Evolutionary conservation across 2,113 vertebrate species (phyloP).

Genomic region (Pica pica): DNA sequence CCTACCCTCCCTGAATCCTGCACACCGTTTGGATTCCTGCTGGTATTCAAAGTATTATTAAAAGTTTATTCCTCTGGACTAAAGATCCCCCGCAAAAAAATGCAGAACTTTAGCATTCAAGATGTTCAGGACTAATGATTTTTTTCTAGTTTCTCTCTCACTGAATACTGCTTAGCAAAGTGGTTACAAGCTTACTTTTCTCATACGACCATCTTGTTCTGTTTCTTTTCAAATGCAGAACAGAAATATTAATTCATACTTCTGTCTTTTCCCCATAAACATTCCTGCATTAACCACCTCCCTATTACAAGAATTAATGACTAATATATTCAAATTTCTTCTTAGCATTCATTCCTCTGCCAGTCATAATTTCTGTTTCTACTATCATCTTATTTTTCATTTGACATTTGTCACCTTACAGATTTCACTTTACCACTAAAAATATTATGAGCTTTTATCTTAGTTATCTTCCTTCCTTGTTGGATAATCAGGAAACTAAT

Average conservation of each 20-base stretch:
- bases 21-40: neutral
- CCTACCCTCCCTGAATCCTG: neutral
- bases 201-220: neutral
- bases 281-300: neutral
- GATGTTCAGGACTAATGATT: neutral
- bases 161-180: neutral
- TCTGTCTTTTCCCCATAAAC: neutral
- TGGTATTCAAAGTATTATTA: neutral
- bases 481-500: neutral
- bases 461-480: neutral
- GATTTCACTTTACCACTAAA: neutral
- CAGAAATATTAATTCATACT: neutral
- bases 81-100: neutral
- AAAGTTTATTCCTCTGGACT: neutral
- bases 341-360: neutral
- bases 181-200: neutral
- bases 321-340: neutral
- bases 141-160: neutral
- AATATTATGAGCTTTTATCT: neutral
- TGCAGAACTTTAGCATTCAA: neutral
- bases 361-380: neutral
- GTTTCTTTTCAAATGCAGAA: neutral
- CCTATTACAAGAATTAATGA: neutral
- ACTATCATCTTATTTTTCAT: neutral
- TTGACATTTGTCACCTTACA: neutral